These are phyloP conservation scores for Drosophila subsilvestris DNA, from an alignment of 2,888 invertebrate species.

Conservation along the genomic window DNA sequence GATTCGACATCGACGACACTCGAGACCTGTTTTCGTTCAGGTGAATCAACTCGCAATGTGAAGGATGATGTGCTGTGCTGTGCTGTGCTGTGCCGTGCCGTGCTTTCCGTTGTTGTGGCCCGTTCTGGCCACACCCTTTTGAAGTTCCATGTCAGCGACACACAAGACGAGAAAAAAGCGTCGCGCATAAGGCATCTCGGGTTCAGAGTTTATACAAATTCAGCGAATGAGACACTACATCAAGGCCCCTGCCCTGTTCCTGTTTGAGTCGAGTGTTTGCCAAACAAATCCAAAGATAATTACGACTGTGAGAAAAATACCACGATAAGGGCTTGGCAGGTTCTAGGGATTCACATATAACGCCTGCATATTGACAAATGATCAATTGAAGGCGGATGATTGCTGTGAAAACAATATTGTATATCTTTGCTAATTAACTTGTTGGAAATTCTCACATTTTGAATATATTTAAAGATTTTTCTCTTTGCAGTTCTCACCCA, in stretches of 20 bases:
- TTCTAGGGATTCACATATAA: constrained; percentile 5
- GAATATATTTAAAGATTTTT: background rate
- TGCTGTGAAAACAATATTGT: background rate
- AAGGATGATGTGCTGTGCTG: constrained; percentile 59
- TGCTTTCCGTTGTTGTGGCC: constrained; percentile 2
- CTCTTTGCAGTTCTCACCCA: background rate
- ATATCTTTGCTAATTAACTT: background rate
- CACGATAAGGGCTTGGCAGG: constrained; percentile 19
- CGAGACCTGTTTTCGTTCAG: constrained; percentile 50
- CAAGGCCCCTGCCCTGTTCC: background rate
- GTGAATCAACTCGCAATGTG: constrained; percentile 73
- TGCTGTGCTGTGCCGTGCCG: background rate
- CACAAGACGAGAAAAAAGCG: background rate
- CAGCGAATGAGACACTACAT: constrained; percentile 5
- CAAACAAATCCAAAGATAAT: constrained; percentile 9
- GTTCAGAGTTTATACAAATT: constrained; percentile 23
- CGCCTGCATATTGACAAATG: background rate
- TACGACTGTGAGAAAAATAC: constrained; percentile 7
- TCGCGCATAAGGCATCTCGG: background rate
- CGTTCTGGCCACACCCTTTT: constrained; percentile 49
- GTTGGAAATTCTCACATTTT: background rate
- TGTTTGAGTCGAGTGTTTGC: constrained; percentile 22
- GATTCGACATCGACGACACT: constrained; percentile 32
- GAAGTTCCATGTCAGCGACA: background rate
- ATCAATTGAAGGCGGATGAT: background rate